Conservation (phyloP, 2,113 vertebrate genomes). For the Pseudopodoces humilis region DNA sequence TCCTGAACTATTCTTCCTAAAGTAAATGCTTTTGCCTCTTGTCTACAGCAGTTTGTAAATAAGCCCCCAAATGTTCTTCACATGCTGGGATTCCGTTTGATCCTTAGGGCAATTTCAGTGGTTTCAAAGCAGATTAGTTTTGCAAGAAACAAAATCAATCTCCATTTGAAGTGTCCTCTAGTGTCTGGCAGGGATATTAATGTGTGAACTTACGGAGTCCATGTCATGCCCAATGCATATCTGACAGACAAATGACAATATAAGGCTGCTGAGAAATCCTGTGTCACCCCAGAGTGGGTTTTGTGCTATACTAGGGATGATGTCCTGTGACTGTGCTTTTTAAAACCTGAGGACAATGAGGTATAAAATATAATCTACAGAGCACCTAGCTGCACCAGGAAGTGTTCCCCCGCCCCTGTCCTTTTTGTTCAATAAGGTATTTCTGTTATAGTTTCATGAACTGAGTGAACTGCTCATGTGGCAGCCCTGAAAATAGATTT, state of each 20-base stretch:
- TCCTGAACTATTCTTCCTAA: neutral
- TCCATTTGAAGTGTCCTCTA: neutral
- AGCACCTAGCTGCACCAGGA: neutral
- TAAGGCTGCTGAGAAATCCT: neutral
- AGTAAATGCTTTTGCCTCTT: neutral
- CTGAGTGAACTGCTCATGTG: neutral
- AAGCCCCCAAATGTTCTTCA: neutral
- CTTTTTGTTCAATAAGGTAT: neutral
- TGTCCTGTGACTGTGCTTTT: neutral
- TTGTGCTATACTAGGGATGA: neutral
- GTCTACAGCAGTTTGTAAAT: neutral
- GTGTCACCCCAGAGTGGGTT: neutral
- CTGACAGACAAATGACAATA: neutral
- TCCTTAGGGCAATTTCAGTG: neutral
- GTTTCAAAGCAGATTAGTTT: neutral
- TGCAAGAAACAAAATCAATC: neutral
- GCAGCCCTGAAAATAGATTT: neutral
- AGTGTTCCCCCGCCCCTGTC: neutral
- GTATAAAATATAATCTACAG: neutral
- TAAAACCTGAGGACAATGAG: neutral
- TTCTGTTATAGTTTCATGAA: neutral
- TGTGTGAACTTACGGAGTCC: neutral
- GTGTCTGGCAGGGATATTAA: neutral
- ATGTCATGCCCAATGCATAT: neutral
- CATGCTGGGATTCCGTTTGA: neutral